Evolutionary conservation across 2,113 vertebrate species (phyloP).

Genomic region (Gadus macrocephalus): DNA sequence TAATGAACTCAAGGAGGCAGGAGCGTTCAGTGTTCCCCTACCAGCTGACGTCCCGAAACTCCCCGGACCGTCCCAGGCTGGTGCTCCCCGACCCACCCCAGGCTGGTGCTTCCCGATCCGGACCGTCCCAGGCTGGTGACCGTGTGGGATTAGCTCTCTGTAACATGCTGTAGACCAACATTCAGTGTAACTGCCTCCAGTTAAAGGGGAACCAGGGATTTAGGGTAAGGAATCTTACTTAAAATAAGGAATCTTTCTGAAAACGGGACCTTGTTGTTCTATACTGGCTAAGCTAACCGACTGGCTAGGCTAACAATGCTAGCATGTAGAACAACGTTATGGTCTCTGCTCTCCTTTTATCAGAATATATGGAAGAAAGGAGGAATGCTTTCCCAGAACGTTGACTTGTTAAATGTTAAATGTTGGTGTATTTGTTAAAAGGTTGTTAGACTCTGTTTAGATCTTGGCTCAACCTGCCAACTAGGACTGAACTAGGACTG

Average conservation of each 20-base stretch:
- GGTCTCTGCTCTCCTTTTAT: not conserved
- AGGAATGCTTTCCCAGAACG: not conserved
- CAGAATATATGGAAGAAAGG: not conserved
- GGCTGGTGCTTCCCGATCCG: not conserved
- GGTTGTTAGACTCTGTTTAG: too few relatives aligned
- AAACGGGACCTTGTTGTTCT: not conserved
- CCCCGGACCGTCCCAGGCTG: not conserved
- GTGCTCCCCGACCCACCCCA: not conserved
- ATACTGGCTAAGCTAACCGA: not conserved
- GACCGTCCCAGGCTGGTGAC: too few relatives aligned
- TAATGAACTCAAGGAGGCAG: not conserved
- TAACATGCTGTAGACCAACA: not conserved
- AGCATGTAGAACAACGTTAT: not conserved
- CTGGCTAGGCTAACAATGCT: not conserved
- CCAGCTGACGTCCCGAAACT: not conserved
- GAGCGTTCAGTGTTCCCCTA: too few relatives aligned
- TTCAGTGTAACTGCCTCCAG: not conserved
- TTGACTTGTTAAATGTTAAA: not conserved
- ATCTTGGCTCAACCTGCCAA: too few relatives aligned
- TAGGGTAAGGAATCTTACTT: not conserved
- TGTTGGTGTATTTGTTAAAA: not conserved
- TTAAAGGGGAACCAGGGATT: not conserved
- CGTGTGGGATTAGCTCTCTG: not conserved
- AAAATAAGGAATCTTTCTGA: not conserved
- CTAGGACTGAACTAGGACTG: too few relatives aligned